Evolutionary conservation across 2,888 invertebrate species (phyloP), one percentile per base, ranked within the genome.

Genomic region (Lamproptera curius): DNA sequence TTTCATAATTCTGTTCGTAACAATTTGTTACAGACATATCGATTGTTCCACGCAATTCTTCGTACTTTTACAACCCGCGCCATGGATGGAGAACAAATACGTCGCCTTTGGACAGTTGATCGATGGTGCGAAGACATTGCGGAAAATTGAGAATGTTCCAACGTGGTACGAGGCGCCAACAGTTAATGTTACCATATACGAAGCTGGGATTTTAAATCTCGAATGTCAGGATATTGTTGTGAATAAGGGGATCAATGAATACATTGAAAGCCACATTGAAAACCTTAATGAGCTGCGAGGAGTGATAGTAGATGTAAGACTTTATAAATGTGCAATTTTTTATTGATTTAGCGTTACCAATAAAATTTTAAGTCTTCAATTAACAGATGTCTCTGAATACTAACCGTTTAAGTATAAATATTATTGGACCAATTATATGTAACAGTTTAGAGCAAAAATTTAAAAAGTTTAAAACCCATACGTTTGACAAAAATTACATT

Each of bases 51-150:
- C 92, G 1, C 93, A 94, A 73, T 94, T 94, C 69, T 91, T 91
- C 63, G 84, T 94, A 11, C 85, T 91, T 10, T 76, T 93, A 11
- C 90, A 91, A 71, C 89, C 92, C 2, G 86, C 91, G 2, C 76
- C 88, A 2, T 94, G 94, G 94, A 93, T 94, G 93, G 89, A n/a
- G n/a, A n/a, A 91, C 50, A 90, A 88, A 75, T 93, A 92, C 64
- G 93, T 94, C 3, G 94, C 93, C 1, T 93, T 94, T 67, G 94
- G 93, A 1, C 91, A 92, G 74, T 77, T 93, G 2, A 80, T 93
- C 26, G 92, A 92, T 57, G 94, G 93, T 1, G 90, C 90, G 46
- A 73, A 86, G 37, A 89, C 91, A 10, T 73, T 94, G 31, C 73
- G 85, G 47, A 75, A 73, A 54, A 90, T 94, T 31, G 93, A 93